phyloP scores from a whole-genome alignment of 1,140 invertebrate genomes.

The Drosophila pachea region DNA sequence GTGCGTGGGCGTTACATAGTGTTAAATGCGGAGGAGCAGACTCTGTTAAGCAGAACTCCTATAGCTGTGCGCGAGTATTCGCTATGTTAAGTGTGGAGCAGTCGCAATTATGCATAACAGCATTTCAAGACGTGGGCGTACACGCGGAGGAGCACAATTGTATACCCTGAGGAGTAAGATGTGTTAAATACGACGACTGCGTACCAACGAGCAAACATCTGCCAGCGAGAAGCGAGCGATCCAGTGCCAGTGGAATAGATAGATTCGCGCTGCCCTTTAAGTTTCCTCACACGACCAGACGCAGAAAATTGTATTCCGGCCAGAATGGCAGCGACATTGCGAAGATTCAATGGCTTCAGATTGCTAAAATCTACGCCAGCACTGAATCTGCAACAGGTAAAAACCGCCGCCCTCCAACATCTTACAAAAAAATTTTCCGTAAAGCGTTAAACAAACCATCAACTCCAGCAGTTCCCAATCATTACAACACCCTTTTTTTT shows the following conservation, averaged over 20 bases:
- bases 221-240: constrained; percentile 51
- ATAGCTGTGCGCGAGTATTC: neutral
- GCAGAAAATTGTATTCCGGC: constrained; percentile 75
- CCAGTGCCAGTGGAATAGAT: constrained; percentile 65
- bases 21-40: neutral
- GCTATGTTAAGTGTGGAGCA: constrained; percentile 14
- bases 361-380: constrained; percentile 73
- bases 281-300: constrained; percentile 71
- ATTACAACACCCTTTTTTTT: constrained; percentile 14
- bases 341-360: constrained; percentile 89
- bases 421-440: constrained; percentile 44
- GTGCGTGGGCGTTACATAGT: constrained; percentile 21
- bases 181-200: constrained; percentile 24
- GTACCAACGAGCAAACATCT: constrained; percentile 44
- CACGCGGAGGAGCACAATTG: constrained; percentile 16
- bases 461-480: constrained; percentile 13
- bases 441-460: constrained; percentile 12
- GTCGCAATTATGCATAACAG: too few species aligned
- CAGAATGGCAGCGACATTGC: constrained; percentile 90
- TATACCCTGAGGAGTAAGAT: constrained; percentile 5
- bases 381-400: constrained; percentile 76
- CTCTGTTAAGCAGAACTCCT: neutral
- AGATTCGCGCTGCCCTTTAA: constrained; percentile 72
- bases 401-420: constrained; percentile 6
- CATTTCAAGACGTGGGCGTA: constrained; percentile 10